phyloP scores from a whole-genome alignment of 2,888 invertebrate genomes.

The Altica lythri region DNA sequence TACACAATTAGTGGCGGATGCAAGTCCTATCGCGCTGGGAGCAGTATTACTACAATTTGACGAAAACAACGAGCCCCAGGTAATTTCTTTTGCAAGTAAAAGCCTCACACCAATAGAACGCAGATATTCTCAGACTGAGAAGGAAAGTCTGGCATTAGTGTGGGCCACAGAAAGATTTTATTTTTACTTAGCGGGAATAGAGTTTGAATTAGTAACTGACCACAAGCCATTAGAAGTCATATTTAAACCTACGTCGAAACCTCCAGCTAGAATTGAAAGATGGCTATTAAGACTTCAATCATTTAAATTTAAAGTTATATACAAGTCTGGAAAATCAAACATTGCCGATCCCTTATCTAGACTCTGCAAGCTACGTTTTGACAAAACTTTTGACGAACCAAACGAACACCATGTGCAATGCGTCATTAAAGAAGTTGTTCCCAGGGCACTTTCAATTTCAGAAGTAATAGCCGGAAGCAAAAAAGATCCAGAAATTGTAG shows the following conservation, averaged over 20 bases:
- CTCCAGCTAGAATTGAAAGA: constrained; percentile 28
- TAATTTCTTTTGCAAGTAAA: constrained; percentile 42
- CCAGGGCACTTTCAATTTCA: constrained; percentile 14
- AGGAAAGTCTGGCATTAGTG: constrained; percentile 51
- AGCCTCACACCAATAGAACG: constrained; percentile 37
- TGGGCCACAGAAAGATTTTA: constrained; percentile 54
- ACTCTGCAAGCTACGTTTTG: constrained; percentile 10
- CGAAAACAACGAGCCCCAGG: constrained; percentile 31
- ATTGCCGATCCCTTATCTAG: constrained; percentile 33
- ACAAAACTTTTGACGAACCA: constrained; percentile 14
- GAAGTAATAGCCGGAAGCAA: too few relatives aligned
- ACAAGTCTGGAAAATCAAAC: constrained; percentile 31
- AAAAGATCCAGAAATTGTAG: too few relatives aligned
- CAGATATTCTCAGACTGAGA: constrained; percentile 50
- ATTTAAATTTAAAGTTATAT: constrained; percentile 28
- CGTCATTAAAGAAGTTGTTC: constrained; percentile 3
- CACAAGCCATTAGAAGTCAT: constrained; percentile 51
- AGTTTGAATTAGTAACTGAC: constrained; percentile 50
- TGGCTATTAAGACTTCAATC: constrained; percentile 28
- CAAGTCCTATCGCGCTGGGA: constrained; percentile 44
- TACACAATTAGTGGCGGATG: constrained; percentile 40
- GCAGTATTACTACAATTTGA: constrained; percentile 42
- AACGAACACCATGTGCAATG: constrained; percentile 14
- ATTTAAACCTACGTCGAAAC: constrained; percentile 41
- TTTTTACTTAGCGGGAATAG: constrained; percentile 52